Base-by-base conservation (phyloP, 2,888 invertebrate species). In the Eumacrocentrus americanus region DNA sequence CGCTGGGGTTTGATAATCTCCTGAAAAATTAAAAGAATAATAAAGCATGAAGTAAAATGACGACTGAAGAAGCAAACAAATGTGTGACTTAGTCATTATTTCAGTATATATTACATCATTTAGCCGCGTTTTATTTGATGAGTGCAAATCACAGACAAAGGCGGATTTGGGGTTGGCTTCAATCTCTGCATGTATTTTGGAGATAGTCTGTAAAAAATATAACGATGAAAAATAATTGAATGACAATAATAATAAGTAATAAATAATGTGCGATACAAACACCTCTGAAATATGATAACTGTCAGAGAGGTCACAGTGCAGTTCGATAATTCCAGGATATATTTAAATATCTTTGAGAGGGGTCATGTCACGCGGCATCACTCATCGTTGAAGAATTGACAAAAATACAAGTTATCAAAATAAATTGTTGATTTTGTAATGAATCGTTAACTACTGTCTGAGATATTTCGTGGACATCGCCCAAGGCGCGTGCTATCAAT, bases 131-230 rank as follows among this genome's bases (percentile, higher is more conserved):
- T 79, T 82, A 69, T 85, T 85, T 6, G 79, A 73, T 60, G 85
- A 85, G 47, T 80, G 74, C 23, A 82, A 72, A 67, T 85, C 85
- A 68, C 76, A 81, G 18, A 85, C 75, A 65, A 84, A 78, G 48
- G 79, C 77, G 7, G 72, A 64, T 11, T 75, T 68, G 11, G 60
- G 58, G 14, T 60, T 65, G 0, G 81, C 81, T 66, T 84, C 83
- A 54, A 85, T 83, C 61, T 83, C 82, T 9, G 84, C 84, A 74
- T 85, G 85, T 50, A 79, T 72, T 63, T 81, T 81, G 1, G 84
- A 84, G 12, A 85, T 71, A 0, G 82, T 80, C 84, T 85, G 75
- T 29, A 47, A 3, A 53, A 47, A 57, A 46, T 14, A 44, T 5
- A 42, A 22, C 11, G 7, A 47, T 64, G n/a, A 48, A 35, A 44